These are phyloP conservation scores for Theretra japonica DNA, from an alignment of 2,888 invertebrate species.

Conservation along the genomic window DNA sequence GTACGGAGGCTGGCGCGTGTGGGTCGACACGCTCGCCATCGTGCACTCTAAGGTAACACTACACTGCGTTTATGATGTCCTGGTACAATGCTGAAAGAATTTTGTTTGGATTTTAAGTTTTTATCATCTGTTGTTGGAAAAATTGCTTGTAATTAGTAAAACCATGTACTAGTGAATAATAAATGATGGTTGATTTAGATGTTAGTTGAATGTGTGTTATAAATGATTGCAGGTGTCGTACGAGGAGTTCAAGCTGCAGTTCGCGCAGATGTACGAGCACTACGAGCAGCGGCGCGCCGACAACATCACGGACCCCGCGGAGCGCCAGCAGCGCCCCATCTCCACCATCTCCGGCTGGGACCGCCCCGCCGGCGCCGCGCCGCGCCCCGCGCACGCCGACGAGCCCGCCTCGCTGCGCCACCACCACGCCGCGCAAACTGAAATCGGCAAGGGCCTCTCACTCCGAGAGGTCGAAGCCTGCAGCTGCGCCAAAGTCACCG, in stretches of 20 bases:
- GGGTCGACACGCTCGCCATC: slow-evolving; percentile 99
- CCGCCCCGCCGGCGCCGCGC: slow-evolving; percentile 76
- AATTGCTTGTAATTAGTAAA: no score
- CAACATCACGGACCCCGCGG: slow-evolving; percentile 97
- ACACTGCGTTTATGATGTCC: not conserved
- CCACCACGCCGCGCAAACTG: slow-evolving; percentile 79
- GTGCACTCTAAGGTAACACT: slow-evolving; percentile 97
- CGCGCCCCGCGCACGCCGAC: slow-evolving; percentile 9
- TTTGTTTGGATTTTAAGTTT: not conserved
- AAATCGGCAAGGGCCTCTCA: slow-evolving; percentile 76
- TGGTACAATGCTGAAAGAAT: not conserved
- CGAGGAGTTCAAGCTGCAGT: slow-evolving; percentile 98
- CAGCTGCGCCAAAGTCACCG: slow-evolving; percentile 58
- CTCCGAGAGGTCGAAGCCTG: slow-evolving; percentile 76
- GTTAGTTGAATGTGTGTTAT: not conserved
- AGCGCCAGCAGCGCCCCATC: slow-evolving; percentile 95
- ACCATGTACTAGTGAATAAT: no score
- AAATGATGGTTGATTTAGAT: not conserved
- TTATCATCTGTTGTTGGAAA: no score
- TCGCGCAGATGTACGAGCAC: slow-evolving; percentile 98
- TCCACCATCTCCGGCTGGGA: slow-evolving; percentile 99
- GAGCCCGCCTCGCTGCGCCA: slow-evolving; percentile 32
- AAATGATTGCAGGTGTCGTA: slow-evolving; percentile 91
- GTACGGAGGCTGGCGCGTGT: slow-evolving; percentile 99
- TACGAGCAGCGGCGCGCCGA: slow-evolving; percentile 97